Evolutionary conservation across 1,140 invertebrate species (phyloP), one percentile per base, ranked within the genome.

Genomic region (Meloidogyne floridensis): DNA sequence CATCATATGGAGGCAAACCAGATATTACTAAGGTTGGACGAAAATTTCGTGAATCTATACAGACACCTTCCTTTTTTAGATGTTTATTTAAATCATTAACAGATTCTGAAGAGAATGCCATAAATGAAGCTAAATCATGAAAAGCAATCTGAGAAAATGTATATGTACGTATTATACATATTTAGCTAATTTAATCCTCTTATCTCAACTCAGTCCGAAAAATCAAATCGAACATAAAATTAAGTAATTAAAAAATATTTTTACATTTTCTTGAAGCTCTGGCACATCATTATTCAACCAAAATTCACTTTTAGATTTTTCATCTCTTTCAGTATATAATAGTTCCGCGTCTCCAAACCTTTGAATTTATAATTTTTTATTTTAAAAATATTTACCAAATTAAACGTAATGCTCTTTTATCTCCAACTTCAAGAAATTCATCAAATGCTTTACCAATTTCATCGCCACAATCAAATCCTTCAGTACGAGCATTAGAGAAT

Each of bases 11-110:
- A 32, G 91, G 83, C 1, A 92, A 90, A 2, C 93, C 93, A 84
- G 92, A 92, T 8, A 94, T 91, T 0, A 94, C 91, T 80, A 94
- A 93, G 89, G 94, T 94, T 0, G 93, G 92, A 65, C 94, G 91
- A 87, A 94, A 94, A 77, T 93, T 90, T 77, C 92, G 85, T 8
- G 92, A 80, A n/a, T 91, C 90, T 2, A 93, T 91, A 43, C 9
- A 2, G 32, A 43, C 15, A 10, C 80, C 80, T 18, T 77, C 54
- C 0, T 70, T 90, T 15, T 92, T 87, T 10, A 93, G 77, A 79
- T 92, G 91, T 10, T 81, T 89, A 87, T 93, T 93, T 73, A 94
- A 87, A 43, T 94, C 93, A 0, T 91, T 86, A 2, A 94, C 90
- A 0, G 93, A 94, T 0, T 92, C 90, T 80, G 93, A 91, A 80